Evolutionary conservation across 2,113 vertebrate species (phyloP).

Genomic region (Callospermophilus lateralis): DNA sequence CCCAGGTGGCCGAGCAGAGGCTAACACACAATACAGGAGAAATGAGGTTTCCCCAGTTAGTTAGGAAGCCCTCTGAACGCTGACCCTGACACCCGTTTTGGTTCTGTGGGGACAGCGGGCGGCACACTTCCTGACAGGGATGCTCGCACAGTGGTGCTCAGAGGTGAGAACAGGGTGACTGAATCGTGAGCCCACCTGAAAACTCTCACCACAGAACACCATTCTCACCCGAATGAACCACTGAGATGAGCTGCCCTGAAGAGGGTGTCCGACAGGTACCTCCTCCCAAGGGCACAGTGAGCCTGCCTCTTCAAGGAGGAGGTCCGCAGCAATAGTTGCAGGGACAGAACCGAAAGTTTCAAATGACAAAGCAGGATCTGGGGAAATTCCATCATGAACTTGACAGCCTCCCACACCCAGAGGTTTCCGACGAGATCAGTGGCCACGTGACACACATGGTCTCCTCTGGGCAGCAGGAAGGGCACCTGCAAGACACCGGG

Average conservation of each 20-base stretch:
- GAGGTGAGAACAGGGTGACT: rapidly evolving
- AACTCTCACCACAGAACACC: background rate
- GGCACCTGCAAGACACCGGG: background rate
- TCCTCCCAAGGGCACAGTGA: background rate
- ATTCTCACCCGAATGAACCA: background rate
- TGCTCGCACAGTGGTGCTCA: rapidly evolving
- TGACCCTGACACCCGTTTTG: background rate
- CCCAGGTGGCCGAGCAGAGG: rapidly evolving
- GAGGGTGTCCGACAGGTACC: background rate
- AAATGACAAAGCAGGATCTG: background rate
- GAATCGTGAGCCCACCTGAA: background rate
- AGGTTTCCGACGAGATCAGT: background rate
- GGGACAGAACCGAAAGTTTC: background rate
- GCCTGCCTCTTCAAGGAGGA: background rate
- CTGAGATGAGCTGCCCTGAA: background rate
- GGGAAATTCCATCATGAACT: background rate
- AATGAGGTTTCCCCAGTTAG: background rate
- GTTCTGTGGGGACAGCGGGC: rapidly evolving
- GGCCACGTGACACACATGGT: rapidly evolving
- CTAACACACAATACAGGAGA: background rate
- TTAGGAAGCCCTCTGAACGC: too few species aligned
- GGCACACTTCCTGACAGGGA: too few species aligned
- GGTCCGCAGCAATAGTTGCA: background rate
- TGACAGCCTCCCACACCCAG: too few species aligned
- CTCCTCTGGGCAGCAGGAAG: rapidly evolving